These are phyloP conservation scores for Gasterosteus aculeatus DNA, from an alignment of 2,113 vertebrate species.

Conservation along the genomic window DNA sequence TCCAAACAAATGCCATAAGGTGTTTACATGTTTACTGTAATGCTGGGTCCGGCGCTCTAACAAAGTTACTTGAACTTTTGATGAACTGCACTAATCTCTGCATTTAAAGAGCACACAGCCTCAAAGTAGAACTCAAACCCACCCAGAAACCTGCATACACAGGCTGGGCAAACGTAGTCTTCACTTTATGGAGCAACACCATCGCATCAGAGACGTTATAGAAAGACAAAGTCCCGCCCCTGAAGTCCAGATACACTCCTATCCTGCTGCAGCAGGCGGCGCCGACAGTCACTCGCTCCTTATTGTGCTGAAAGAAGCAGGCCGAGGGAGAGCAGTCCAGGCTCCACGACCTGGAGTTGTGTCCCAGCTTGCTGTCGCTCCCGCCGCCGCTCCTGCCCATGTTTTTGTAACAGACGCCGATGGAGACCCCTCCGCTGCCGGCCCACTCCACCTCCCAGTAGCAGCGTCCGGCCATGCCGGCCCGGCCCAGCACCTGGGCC, in stretches of 20 bases:
- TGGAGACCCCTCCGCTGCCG: constrained; percentile 73
- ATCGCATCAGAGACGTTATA: constrained; percentile 75
- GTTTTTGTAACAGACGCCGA: constrained; percentile 82
- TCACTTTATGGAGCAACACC: constrained; percentile 78
- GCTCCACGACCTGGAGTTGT: constrained; percentile 86
- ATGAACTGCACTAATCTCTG: not conserved
- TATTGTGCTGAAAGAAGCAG: constrained; percentile 84
- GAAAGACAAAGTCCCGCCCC: constrained; percentile 78
- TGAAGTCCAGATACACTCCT: constrained; percentile 81
- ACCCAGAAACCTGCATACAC: constrained; percentile 86
- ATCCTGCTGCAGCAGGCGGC: constrained; percentile 68
- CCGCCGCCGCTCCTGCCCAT: constrained; percentile 77
- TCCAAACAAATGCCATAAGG: constrained; percentile 79
- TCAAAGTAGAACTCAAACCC: constrained; percentile 75
- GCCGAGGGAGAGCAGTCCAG: constrained; percentile 74
- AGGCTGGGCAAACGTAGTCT: constrained; percentile 80
- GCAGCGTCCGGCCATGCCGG: constrained; percentile 82
- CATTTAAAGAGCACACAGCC: constrained; percentile 56
- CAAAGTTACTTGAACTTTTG: not conserved
- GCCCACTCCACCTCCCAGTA: constrained; percentile 85
- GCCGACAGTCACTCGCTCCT: constrained; percentile 69
- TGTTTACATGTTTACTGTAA: constrained; percentile 72
- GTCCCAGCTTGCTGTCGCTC: constrained; percentile 81
- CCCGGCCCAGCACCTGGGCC: constrained; percentile 81
- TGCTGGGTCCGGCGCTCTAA: constrained; percentile 51